Evolutionary conservation across 2,797 vertebrate species (phyloP).

Genomic region (Pangasius djambal): DNA sequence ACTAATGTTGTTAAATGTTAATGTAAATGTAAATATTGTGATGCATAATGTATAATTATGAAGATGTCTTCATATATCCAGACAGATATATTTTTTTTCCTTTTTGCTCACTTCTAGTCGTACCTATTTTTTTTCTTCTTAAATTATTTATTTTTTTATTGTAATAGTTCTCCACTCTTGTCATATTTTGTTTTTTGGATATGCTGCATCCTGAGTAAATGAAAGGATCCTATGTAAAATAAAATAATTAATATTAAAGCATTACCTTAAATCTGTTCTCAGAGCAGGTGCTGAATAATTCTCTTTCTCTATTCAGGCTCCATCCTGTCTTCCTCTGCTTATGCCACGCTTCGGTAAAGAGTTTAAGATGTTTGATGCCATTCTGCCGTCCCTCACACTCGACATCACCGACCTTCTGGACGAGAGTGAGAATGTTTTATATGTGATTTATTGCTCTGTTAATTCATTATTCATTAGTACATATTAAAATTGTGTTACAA

Average conservation of each 20-base stretch:
- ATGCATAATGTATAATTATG: not conserved
- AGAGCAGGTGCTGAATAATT: not conserved
- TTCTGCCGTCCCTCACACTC: slow-evolving; percentile 78
- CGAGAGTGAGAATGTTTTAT: slow-evolving; percentile 70
- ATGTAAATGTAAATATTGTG: not conserved
- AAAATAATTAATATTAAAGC: not conserved
- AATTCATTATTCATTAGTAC: too few species aligned
- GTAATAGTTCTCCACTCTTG: not conserved
- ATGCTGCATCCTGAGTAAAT: not conserved
- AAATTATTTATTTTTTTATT: not conserved
- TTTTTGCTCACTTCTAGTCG: not conserved
- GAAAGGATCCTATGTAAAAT: not conserved
- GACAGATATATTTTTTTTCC: not conserved
- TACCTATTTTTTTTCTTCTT: not conserved
- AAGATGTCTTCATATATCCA: not conserved
- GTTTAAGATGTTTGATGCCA: slow-evolving; percentile 85
- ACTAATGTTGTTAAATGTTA: not conserved
- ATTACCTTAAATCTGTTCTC: not conserved
- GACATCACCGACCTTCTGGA: slow-evolving; percentile 87
- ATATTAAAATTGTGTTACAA: not conserved
- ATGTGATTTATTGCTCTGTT: not conserved
- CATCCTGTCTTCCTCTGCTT: slow-evolving; percentile 82
- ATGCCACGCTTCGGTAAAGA: slow-evolving; percentile 86
- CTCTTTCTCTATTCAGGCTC: slow-evolving; percentile 69
- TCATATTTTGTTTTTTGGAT: not conserved